A percentile compares a stretch with the other conserved stretches of the same genome.
Conservation (phyloP, 2,113 vertebrate species). For the Geococcyx californianus region DNA sequence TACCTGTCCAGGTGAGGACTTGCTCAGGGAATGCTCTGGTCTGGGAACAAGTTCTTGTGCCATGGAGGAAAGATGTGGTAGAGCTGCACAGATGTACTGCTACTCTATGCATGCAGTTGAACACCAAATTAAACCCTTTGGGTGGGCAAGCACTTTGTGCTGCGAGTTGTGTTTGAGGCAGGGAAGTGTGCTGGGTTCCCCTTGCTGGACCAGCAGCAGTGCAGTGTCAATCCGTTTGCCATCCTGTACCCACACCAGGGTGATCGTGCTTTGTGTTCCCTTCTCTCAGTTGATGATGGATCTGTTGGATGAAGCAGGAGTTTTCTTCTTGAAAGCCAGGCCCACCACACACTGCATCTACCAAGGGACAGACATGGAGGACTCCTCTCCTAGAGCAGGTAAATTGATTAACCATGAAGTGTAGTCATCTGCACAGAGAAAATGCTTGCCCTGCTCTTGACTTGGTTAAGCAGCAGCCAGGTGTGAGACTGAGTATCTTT, state of each 20-base stretch:
- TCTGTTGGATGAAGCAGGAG: slow-evolving; percentile 75
- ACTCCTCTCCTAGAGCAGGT: slow-evolving; percentile 18
- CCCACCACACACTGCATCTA: slow-evolving; percentile 64
- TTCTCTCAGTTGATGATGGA: slow-evolving; percentile 80
- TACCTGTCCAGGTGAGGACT: slow-evolving; percentile 80
- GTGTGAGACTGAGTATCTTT: background rate
- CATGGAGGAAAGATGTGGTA: background rate
- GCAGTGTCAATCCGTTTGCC: fast-evolving
- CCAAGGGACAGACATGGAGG: background rate
- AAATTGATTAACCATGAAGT: background rate
- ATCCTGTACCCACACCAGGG: background rate
- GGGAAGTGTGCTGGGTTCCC: background rate
- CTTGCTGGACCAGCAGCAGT: background rate
- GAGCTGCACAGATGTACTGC: background rate
- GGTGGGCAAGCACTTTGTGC: too few relatives aligned
- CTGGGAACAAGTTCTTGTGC: background rate
- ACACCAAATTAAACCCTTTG: background rate
- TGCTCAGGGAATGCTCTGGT: background rate
- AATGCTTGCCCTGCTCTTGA: background rate
- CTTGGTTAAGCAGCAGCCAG: background rate
- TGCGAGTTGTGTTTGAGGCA: background rate
- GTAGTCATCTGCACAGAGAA: background rate
- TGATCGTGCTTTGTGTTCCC: background rate
- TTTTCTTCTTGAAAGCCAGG: slow-evolving; percentile 78
- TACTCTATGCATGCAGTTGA: background rate